Percentiles rank a stretch among this genome's conserved stretches.
Conservation (phyloP, 1,140 invertebrate genomes). For the Pteromalus puparum region DNA sequence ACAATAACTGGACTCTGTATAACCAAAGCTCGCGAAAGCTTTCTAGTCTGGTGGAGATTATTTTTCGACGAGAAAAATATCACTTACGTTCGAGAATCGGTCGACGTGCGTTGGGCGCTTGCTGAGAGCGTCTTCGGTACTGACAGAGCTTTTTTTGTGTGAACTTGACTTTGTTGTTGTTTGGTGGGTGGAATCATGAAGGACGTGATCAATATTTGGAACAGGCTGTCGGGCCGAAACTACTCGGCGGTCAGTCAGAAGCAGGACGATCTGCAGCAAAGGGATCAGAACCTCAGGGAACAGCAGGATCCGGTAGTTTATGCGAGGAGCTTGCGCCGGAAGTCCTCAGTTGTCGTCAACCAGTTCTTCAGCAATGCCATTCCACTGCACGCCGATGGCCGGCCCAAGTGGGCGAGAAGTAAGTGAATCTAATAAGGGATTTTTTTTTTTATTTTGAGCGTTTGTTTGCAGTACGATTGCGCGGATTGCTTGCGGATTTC, state of each 20-base stretch:
- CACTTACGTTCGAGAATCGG: too few species aligned
- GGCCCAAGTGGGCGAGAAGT: conserved; percentile 74
- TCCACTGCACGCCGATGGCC: conserved; percentile 67
- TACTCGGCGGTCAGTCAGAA: conserved; percentile 73
- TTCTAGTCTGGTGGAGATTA: too few species aligned
- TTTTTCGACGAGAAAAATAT: too few species aligned
- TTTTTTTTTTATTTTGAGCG: background rate
- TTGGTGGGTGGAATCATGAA: conserved; percentile 71
- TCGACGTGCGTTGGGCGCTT: too few species aligned
- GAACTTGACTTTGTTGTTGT: too few species aligned
- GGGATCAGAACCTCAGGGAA: conserved; percentile 51
- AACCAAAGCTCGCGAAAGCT: conserved; percentile 4
- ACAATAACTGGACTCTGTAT: background rate
- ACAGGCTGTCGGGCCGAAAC: conserved; percentile 70
- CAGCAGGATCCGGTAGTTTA: conserved; percentile 51
- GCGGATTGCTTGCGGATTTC: too few species aligned
- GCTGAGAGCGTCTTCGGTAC: too few species aligned
- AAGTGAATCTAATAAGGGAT: conserved; percentile 62
- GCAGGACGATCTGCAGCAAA: conserved; percentile 57
- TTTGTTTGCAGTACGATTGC: too few species aligned
- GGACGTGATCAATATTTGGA: conserved; percentile 77
- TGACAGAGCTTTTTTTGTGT: too few species aligned
- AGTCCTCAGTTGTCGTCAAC: conserved; percentile 76
- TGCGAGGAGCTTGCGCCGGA: conserved; percentile 59
- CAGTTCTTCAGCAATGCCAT: conserved; percentile 74